Conservation (phyloP, 2,797 vertebrate genomes). For the Phoeniculus purpureus region DNA sequence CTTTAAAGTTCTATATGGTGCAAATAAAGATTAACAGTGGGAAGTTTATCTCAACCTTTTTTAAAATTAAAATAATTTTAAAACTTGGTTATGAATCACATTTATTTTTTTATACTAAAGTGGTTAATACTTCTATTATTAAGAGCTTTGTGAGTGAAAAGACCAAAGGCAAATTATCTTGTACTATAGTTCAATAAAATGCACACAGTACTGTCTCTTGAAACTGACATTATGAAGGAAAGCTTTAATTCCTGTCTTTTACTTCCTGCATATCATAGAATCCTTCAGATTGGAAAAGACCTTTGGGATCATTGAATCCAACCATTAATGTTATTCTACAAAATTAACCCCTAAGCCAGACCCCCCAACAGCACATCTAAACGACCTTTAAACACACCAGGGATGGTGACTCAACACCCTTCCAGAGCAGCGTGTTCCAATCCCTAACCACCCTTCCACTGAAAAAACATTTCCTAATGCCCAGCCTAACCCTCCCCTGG, state of each 20-base stretch:
- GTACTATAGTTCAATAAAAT: background rate
- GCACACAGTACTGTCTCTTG: background rate
- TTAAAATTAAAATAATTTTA: background rate
- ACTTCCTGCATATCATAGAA: background rate
- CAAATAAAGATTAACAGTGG: background rate
- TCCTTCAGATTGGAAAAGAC: too few relatives aligned
- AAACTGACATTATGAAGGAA: background rate
- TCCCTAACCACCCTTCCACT: too few relatives aligned
- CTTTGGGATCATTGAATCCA: too few relatives aligned
- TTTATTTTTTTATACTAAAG: conserved; percentile 65
- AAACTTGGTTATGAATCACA: conserved; percentile 21
- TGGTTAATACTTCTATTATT: conserved; percentile 20
- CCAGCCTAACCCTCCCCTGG: too few relatives aligned
- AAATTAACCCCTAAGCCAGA: too few relatives aligned
- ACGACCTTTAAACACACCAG: too few relatives aligned
- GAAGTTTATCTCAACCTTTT: background rate
- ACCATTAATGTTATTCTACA: too few relatives aligned
- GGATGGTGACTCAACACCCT: too few relatives aligned
- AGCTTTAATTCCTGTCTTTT: background rate
- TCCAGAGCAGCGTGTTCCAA: too few relatives aligned
- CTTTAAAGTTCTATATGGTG: background rate
- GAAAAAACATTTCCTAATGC: too few relatives aligned
- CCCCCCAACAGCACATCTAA: too few relatives aligned
- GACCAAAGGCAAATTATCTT: background rate
- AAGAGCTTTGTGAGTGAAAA: background rate